These are phyloP conservation scores for Clavelina lepadiformis DNA, from an alignment of 23 tunicate species.

Conservation along the genomic window DNA sequence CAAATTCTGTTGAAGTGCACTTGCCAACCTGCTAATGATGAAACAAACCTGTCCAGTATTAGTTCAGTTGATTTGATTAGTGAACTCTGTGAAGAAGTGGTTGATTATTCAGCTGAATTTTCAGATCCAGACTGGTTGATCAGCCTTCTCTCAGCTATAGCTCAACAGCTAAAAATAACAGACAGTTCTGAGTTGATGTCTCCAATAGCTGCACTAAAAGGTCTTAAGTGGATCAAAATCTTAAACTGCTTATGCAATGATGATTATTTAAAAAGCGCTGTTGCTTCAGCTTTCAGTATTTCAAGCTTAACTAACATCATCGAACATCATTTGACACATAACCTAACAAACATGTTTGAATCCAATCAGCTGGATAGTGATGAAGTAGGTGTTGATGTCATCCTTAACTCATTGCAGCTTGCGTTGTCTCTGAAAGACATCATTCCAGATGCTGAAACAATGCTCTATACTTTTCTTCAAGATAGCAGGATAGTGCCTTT, in stretches of 20 bases:
- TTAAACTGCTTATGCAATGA: slow-evolving; percentile 31
- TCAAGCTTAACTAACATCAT: slow-evolving; percentile 13
- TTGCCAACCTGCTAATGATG: background rate
- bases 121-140: slow-evolving; percentile 6
- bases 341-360: slow-evolving; percentile 17
- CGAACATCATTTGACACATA: slow-evolving; percentile 53
- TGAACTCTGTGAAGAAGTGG: slow-evolving; percentile 70
- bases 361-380: slow-evolving; percentile 15
- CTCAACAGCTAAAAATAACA: slow-evolving; percentile 10
- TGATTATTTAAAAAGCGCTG: slow-evolving; percentile 17
- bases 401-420: slow-evolving; percentile 29
- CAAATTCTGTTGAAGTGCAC: slow-evolving; percentile 25
- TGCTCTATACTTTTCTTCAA: slow-evolving; percentile 37
- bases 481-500: slow-evolving; percentile 44
- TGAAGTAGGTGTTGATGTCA: slow-evolving; percentile 46
- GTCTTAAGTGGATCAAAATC: slow-evolving; percentile 34
- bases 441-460: slow-evolving; percentile 31
- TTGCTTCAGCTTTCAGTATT: slow-evolving; percentile 10
- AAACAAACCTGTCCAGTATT: slow-evolving; percentile 14
- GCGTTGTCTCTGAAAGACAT: slow-evolving; percentile 23
- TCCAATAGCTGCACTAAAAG: slow-evolving; percentile 14
- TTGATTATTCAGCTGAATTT: too few relatives aligned
- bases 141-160: background rate
- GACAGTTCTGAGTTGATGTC: slow-evolving; percentile 1
- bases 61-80: slow-evolving; percentile 29